Base-by-base conservation (phyloP, 2,797 vertebrate genomes). In the Kryptopterus vitreolus region DNA sequence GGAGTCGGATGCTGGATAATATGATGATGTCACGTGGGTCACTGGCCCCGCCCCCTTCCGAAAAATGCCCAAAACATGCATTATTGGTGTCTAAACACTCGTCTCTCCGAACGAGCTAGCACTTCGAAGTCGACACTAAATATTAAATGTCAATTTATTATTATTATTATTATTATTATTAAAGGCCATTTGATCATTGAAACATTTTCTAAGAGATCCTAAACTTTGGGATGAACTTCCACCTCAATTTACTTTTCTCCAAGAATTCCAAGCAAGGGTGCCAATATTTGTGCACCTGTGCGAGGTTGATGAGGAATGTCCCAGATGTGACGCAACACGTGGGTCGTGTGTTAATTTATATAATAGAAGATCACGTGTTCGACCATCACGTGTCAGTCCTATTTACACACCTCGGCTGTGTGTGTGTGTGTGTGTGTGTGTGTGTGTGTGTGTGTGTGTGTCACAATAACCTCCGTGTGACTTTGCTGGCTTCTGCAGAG, bases 391-490 rank as follows among this genome's bases (percentile, higher is more conserved):
- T 7, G 1, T 24, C 1, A n/a, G 52, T 50, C 29, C 69, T 22
- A 22, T 2, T 5, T 3, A 71, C 69, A 70, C 68, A 70, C 24
- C 20, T 66, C n/a, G n/a, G n/a, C 8, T 24, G 65, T 46, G 38
- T 0, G 35, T 3, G 38, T 26, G 65, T 68, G 33, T 38, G 63
- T 68, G 65, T 0, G 18, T 35, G 33, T 65, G 62, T 38, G 33
- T 65, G 33, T n/a, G 31, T 22, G 61, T 35, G 29, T 0, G 62
- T 22, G 62, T 63, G 61, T 62, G 29, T 62, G 29, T 48, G 77
- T 84, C 80, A 84, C 84, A 70, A 87, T 92, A 90, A 89, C 87
- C 91, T 90, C 80, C 83, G 85, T 76, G 78, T 90, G 92, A 92
- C 91, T 92, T 93, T 92, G 90, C 78, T 88, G 82, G 83, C 76